Conservation (phyloP, 2,888 invertebrate species). For the Perdita meconis region DNA sequence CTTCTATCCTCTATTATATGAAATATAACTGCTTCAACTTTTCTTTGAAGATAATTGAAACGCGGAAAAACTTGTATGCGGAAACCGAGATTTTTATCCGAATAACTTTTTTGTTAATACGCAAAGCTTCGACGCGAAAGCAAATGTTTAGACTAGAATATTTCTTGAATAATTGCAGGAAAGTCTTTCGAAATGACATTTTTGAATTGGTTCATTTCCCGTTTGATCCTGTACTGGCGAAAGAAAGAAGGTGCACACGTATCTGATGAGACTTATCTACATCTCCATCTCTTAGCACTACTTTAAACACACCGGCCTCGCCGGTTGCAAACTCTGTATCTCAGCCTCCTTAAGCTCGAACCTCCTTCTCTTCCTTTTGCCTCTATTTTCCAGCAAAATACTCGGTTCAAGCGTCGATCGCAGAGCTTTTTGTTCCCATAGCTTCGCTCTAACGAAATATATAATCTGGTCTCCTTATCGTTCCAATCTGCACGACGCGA, state of each 20-base stretch:
- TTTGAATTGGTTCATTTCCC: not conserved
- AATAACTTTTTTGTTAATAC: not conserved
- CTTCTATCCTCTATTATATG: no score
- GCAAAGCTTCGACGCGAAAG: not conserved
- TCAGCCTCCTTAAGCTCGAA: not conserved
- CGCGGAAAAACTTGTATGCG: no score
- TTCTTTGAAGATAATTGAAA: no score
- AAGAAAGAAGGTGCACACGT: not conserved
- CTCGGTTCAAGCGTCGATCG: constrained; percentile 2
- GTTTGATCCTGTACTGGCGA: not conserved
- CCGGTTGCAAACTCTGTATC: no score
- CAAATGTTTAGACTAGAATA: not conserved
- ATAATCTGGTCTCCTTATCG: constrained; percentile 13
- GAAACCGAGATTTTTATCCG: no score
- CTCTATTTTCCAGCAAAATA: constrained; percentile 7
- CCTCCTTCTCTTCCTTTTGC: constrained; percentile 1
- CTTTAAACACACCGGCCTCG: constrained; percentile 10
- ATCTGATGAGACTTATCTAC: constrained; percentile 14
- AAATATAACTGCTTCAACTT: no score
- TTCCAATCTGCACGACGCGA: not conserved
- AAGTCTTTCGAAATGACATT: not conserved
- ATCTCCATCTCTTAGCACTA: not conserved
- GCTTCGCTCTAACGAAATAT: constrained; percentile 6
- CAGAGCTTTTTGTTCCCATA: not conserved
- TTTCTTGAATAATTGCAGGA: constrained; percentile 14